phyloP scores from a whole-genome alignment of 2,888 invertebrate genomes.

The Patella depressa region DNA sequence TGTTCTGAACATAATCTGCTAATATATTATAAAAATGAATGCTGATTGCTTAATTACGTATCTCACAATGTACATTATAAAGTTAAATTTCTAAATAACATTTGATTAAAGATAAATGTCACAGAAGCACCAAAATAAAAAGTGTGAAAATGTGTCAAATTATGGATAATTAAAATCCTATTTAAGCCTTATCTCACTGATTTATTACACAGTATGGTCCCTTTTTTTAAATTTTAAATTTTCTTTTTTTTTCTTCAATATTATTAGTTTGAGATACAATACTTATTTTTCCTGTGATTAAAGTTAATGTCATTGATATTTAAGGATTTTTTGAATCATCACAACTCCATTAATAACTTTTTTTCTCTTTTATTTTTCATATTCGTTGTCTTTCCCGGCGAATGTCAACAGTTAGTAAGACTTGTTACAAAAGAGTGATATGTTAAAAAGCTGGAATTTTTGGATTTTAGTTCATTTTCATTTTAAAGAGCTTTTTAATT shows the following conservation, averaged over 20 bases:
- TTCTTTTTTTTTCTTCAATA: constrained; percentile 12
- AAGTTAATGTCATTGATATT: too few relatives aligned
- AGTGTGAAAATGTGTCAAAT: neutral
- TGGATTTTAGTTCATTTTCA: neutral
- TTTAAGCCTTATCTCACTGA: constrained; percentile 26
- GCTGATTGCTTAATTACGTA: too few relatives aligned
- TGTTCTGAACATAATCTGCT: too few relatives aligned
- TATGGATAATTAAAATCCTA: neutral
- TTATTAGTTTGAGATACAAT: neutral
- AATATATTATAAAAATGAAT: too few relatives aligned
- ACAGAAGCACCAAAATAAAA: neutral
- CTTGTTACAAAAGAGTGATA: neutral
- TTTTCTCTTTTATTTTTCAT: constrained; percentile 7
- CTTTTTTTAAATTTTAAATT: constrained; percentile 22
- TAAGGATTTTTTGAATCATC: neutral
- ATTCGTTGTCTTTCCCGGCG: neutral
- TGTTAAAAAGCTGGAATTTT: constrained; percentile 7
- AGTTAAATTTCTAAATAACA: too few relatives aligned
- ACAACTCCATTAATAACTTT: neutral
- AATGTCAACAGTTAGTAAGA: constrained; percentile 3
- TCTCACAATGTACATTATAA: too few relatives aligned
- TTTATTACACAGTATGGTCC: constrained; percentile 25
- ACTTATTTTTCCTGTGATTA: too few relatives aligned
- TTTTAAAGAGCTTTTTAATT: neutral
- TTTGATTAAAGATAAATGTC: too few relatives aligned